Evolutionary conservation across 2,797 vertebrate genomes (phyloP), one percentile per base, ranked within the genome.

Genomic region (Ficedula albicollis): DNA sequence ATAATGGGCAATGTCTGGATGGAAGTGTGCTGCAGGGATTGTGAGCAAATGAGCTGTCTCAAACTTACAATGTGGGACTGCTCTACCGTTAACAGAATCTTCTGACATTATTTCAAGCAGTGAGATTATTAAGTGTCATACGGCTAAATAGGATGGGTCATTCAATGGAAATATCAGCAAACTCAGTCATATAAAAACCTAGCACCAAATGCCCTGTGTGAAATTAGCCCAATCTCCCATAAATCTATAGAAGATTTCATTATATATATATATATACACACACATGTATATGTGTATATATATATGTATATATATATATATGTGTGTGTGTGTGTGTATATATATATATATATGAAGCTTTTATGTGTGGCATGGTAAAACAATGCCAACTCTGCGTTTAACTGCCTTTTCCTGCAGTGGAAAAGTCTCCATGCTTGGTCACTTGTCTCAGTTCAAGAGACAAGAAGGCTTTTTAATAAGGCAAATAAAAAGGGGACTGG

Each of bases 21-120:
- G 72, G 72, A 96, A 95, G 70, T 74, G 39, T 58, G 75, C 93
- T 94, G 90, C 58, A 89, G 92, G 90, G 74, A 96, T n/a, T 93
- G 78, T 77, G 86, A 94, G 86, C 89, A 95, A 96, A 96, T 91
- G 96, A 95, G 60, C 90, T 95, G 92, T 95, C 96, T 94, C 78
- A 79, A 95, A 84, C 94, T 85, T 92, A 68, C 78, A 92, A 7
- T 90, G 90, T 94, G 90, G 82, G 87, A 85, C 92, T 69, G 89
- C 62, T 95, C 60, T 92, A 91, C 68, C 19, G 10, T 92, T 95
- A 96, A 92, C 81, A 93, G 90, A 94, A 94, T 83, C 87, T 92
- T 95, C 78, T 91, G 84, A 94, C 92, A 81, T 83, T 91, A 81
- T 94, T 96, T 94, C 87, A 84, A 87, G 79, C 78, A 94, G 76